Evolutionary conservation across 1,140 invertebrate species (phyloP).

Genomic region (Orchestia grillus): DNA sequence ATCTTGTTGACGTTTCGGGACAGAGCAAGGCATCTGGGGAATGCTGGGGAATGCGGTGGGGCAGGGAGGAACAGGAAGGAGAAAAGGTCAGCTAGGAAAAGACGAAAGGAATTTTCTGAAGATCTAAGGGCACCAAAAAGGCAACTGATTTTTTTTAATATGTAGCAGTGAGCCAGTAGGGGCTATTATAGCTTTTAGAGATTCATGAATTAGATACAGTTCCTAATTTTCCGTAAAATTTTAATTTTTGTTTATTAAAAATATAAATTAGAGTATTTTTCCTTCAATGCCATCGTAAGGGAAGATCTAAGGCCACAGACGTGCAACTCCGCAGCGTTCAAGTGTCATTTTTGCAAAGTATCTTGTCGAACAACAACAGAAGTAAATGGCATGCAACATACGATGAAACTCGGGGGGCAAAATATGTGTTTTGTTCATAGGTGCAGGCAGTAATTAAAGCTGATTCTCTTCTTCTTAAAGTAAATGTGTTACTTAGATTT

Average conservation of each 20-base stretch:
- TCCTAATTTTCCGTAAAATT: background rate
- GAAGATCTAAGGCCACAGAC: too few species aligned
- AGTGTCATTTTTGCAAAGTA: too few species aligned
- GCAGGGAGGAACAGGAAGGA: background rate
- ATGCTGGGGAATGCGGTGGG: conserved; percentile 8
- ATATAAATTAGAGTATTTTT: background rate
- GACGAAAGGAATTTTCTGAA: background rate
- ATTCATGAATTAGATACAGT: background rate
- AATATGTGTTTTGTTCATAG: background rate
- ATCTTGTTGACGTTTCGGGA: conserved; percentile 43
- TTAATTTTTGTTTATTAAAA: background rate
- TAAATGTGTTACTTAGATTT: background rate
- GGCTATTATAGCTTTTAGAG: background rate
- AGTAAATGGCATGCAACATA: too few species aligned
- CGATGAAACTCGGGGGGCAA: background rate
- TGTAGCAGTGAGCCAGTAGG: background rate
- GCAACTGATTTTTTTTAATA: background rate
- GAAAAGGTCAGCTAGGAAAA: background rate
- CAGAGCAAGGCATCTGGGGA: conserved; percentile 21
- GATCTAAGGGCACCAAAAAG: background rate
- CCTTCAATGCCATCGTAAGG: too few species aligned
- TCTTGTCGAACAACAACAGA: too few species aligned
- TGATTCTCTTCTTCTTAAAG: background rate
- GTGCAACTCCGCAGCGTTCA: too few species aligned
- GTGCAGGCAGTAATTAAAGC: background rate